Evolutionary conservation across 2,797 vertebrate species (phyloP).

Genomic region (Cynopterus sphinx): DNA sequence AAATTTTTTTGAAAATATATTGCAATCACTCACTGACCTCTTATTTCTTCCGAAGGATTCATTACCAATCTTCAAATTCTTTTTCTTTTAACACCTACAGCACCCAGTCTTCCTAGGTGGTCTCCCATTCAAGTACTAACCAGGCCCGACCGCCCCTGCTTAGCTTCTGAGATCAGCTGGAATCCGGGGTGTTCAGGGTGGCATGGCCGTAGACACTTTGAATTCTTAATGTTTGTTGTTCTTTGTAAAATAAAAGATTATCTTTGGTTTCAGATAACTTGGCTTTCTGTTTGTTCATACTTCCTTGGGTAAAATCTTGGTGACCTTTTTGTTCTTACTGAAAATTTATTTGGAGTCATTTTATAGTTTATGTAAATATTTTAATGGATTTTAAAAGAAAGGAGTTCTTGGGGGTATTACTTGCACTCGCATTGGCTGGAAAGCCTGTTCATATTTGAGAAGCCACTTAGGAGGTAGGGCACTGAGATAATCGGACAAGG

Average conservation of each 20-base stretch:
- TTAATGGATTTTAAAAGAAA: not conserved
- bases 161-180: no score
- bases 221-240: not conserved
- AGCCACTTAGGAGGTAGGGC: not conserved
- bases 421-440: not conserved
- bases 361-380: not conserved
- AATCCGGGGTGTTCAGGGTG: no score
- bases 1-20: not conserved
- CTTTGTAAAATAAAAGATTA: not conserved
- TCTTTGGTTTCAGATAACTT: not conserved
- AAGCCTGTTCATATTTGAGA: not conserved
- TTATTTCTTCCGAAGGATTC: not conserved
- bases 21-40: not conserved
- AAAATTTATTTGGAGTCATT: constrained; percentile 1
- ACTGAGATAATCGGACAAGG: not conserved
- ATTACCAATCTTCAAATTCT: not conserved
- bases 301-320: not conserved
- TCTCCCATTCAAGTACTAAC: no score
- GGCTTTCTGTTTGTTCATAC: not conserved
- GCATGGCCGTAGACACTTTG: not conserved
- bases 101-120: no score
- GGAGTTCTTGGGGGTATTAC: not conserved
- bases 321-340: not conserved
- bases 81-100: no score
- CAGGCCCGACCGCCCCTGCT: no score